These are phyloP conservation scores for Aphelinus certus DNA, from an alignment of 1,140 invertebrate genomes.

Conservation along the genomic window DNA sequence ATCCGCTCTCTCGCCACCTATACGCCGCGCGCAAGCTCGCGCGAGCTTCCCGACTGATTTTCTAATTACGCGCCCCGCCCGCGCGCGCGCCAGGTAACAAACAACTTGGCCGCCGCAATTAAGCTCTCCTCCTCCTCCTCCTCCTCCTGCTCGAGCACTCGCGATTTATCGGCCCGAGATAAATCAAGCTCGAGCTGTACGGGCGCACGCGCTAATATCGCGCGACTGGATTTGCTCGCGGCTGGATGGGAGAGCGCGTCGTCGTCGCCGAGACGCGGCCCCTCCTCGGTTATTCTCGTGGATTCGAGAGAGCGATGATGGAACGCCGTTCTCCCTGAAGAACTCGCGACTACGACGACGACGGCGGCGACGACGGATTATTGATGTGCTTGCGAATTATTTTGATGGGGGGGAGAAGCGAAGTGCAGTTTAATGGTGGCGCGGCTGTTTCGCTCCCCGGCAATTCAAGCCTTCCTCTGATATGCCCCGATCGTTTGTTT, in stretches of 20 bases:
- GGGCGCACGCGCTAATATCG: constrained; percentile 28
- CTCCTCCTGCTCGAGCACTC: no score
- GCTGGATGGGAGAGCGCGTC: neutral
- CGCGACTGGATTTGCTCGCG: constrained; percentile 29
- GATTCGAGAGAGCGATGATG: constrained; percentile 32
- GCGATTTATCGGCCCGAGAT: constrained; percentile 36
- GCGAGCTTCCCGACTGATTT: no score
- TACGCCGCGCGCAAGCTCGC: neutral
- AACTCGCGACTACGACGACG: neutral
- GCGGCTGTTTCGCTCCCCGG: no score
- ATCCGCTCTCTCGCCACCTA: constrained; percentile 23
- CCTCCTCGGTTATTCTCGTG: constrained; percentile 37
- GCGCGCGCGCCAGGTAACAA: constrained; percentile 30
- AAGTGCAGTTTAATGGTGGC: constrained; percentile 4
- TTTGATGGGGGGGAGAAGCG: neutral
- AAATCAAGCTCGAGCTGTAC: constrained; percentile 27
- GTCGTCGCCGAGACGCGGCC: neutral
- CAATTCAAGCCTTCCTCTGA: no score
- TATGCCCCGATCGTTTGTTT: neutral
- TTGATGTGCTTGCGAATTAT: constrained; percentile 36
- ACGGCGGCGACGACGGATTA: constrained; percentile 2
- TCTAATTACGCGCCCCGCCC: no score
- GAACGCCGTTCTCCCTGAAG: constrained; percentile 14
- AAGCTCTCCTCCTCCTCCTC: constrained; percentile 24
- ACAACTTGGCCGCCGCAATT: constrained; percentile 38